Evolutionary conservation across 2,797 vertebrate genomes (phyloP), one percentile per base, ranked within the genome.

Genomic region (Darevskia mixta): DNA sequence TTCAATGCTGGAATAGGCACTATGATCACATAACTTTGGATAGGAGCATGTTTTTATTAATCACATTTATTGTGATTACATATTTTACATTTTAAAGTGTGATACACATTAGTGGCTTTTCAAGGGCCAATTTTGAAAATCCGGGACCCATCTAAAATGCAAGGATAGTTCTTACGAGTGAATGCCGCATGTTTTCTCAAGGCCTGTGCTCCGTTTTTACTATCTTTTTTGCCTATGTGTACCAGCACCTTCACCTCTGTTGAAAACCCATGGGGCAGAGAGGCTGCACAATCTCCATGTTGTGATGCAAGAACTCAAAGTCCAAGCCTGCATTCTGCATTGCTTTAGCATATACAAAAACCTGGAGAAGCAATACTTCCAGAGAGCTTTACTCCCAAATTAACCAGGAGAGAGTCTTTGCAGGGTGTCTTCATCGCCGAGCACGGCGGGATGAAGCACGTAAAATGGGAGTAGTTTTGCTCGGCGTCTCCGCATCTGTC

Each of bases 381-480:
- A 87, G 23, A 0, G 0, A 69, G 4, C 38, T 93, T 94, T 95
- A 93, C 94, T 93, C 35, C 29, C 29, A 43, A 55, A 55, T 93
- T 87, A 87, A 80, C 83, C 64, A 7, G 18, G 66, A 88, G 80
- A 27, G 66, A 41, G 8, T 66, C 15, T 13, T 67, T 38, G 1
- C 89, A 91, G 88, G 38, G 75, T 71, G 35, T 18, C 71, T 89
- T 55, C 35, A 61, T 95, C 92, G 92, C 82, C 4, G 89, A 72
- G 35, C 87, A 55, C 84, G 82, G 45, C 96, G 95, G n/a, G 97
- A 93, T 15, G 98, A 97, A 1, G 98, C 94, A 86, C 98, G 98
- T 87, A 96, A 95, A 88, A 99, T 99, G 87, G 98, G 98, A 0
- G 98, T 99, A 0, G 97, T 98, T 95, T 98, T 98, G 97, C 98